These are phyloP conservation scores for Callospermophilus lateralis DNA, from an alignment of 2,113 vertebrate species.

Conservation along the genomic window DNA sequence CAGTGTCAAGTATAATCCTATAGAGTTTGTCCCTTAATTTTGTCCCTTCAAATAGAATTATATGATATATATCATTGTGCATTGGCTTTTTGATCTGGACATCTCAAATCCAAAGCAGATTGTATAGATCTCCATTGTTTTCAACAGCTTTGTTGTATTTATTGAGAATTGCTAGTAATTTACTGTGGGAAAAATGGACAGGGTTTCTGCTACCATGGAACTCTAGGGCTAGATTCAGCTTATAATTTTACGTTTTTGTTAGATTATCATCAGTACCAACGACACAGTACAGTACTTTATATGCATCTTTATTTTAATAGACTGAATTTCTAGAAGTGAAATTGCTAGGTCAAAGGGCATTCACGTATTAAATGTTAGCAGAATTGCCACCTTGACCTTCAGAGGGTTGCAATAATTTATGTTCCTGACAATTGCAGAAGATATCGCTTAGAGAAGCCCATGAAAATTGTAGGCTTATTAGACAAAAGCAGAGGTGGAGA, in stretches of 20 bases:
- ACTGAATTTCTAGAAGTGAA: constrained; percentile 39
- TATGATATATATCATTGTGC: not conserved
- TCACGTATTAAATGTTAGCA: constrained; percentile 30
- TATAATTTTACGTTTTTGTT: constrained; percentile 40
- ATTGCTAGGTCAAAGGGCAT: constrained; percentile 14
- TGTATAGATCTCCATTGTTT: not conserved
- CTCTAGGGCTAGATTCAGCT: not conserved
- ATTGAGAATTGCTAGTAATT: constrained; percentile 45
- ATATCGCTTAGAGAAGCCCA: not conserved
- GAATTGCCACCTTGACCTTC: constrained; percentile 36
- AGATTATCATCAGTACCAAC: not conserved
- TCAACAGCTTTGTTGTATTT: not conserved
- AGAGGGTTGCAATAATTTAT: constrained; percentile 8
- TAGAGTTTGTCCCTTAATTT: not conserved
- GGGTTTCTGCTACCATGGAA: not conserved
- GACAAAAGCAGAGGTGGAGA: not conserved
- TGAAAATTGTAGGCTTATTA: constrained; percentile 49
- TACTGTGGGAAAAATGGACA: not conserved
- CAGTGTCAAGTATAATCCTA: not conserved
- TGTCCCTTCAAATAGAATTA: not conserved
- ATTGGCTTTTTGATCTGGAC: not conserved
- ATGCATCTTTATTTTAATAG: constrained; percentile 30
- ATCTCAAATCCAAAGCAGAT: not conserved
- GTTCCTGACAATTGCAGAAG: constrained; percentile 37
- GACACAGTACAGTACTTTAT: not conserved